A percentile compares a stretch with the other conserved stretches of the same genome.
Conservation (phyloP, 2,888 invertebrate genomes). For the Panzeria rudis region DNA sequence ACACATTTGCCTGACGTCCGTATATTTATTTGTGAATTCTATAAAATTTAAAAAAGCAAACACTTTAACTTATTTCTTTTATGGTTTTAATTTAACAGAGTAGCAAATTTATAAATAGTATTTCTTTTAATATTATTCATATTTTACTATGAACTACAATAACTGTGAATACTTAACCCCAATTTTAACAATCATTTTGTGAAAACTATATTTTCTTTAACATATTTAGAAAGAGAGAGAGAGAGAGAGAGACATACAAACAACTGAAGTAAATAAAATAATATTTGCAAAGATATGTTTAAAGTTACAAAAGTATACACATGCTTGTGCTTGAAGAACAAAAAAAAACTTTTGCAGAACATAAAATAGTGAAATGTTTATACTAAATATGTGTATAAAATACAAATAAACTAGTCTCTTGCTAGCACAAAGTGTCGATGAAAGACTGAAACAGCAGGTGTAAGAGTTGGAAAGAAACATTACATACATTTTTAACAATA, state of each 20-base stretch:
- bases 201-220: slow-evolving; percentile 30
- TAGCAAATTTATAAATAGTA: not conserved
- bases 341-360: not conserved
- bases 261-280: not conserved
- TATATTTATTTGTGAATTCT: not conserved
- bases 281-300: not conserved
- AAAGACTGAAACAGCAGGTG: not conserved
- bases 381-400: not conserved
- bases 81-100: not conserved
- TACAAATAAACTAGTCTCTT: too few relatives aligned
- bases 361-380: not conserved
- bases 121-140: not conserved
- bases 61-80: not conserved
- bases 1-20: too few relatives aligned
- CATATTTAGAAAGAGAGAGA: not conserved
- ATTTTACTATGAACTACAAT: slow-evolving; percentile 30
- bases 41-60: not conserved
- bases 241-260: too few relatives aligned
- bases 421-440: not conserved
- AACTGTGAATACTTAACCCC: slow-evolving; percentile 49
- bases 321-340: not conserved
- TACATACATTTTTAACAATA: not conserved
- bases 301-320: not conserved
- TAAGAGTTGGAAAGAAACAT: not conserved
- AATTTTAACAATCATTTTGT: slow-evolving; percentile 47